Base-by-base conservation (phyloP, 2,113 vertebrate genomes). In the Prunella himalayana region DNA sequence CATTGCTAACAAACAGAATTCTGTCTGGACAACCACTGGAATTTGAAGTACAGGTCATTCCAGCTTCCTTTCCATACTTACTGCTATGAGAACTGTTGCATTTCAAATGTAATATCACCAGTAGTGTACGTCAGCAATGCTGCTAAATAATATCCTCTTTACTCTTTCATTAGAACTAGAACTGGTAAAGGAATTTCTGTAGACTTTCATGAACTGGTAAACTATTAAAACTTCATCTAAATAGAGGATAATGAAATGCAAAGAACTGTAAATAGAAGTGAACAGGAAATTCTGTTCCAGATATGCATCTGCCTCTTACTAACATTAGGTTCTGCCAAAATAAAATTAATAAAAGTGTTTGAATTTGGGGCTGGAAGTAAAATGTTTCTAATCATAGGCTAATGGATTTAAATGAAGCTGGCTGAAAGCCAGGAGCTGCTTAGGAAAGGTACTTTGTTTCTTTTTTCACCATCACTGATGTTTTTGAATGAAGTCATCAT, bases 1-100 rank as follows among this genome's bases (percentile, higher is more conserved):
- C 47, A 47, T 54, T 65, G 51, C 42, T 95, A 90, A 94, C 73
- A 96, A 90, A 92, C 10, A 87, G 73, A 94, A 95, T 86, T 79
- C 57, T 95, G 81, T 95, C 78, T 83, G 71, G 30, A 42, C 33
- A 91, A 13, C 93, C 94, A 95, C 94, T 83, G 87, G 91, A 73
- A 90, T 95, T 44, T 88, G 54, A 69, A 95, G 73, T 37, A 63
- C 21, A 16, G 54, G 71, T 91, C 33, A 5, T 66, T 60, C 23
- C 37, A 88, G 11, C 71, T 88, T 95, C 53, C 68, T 83, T 83
- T 88, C 51, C 24, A 9, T 59, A 39, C 39, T 90, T 45, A 90
- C 77, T 72, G 35, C 51, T 53, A 3, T 83, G 71, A 92, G 60
- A 88, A 83, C 60, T n/a, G n/a, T 49, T 82, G 22, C 23, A 91